These are phyloP conservation scores for Lophius piscatorius DNA, from an alignment of 2,113 vertebrate species.

Conservation along the genomic window DNA sequence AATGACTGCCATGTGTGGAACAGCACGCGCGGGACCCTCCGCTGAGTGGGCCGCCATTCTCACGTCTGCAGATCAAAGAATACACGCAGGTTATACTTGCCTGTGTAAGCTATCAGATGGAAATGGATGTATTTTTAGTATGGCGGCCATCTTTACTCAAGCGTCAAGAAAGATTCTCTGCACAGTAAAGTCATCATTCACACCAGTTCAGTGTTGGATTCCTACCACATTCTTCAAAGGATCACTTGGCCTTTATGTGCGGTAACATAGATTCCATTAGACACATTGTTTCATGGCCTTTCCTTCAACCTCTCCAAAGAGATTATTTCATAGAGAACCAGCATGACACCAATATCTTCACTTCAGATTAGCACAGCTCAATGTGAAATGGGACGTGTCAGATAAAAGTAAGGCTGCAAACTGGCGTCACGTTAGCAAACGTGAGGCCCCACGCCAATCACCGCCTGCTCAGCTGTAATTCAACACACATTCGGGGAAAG, in stretches of 20 bases:
- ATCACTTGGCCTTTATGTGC: conserved; percentile 27
- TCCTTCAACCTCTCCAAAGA: conserved; percentile 7
- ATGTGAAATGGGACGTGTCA: conserved; percentile 55
- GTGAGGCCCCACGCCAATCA: conserved; percentile 8
- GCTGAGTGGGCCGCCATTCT: conserved; percentile 11
- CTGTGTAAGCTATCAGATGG: conserved; percentile 9
- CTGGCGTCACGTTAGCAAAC: conserved; percentile 21
- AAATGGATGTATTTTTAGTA: conserved; percentile 1
- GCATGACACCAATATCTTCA: conserved; percentile 43
- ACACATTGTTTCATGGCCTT: conserved; percentile 21
- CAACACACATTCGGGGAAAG: conserved; percentile 23
- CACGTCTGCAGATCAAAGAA: conserved; percentile 30
- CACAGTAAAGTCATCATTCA: neutral
- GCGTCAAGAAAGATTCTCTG: neutral
- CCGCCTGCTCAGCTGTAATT: conserved; percentile 15
- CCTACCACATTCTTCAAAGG: neutral
- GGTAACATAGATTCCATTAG: conserved; percentile 4
- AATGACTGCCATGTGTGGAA: conserved; percentile 60
- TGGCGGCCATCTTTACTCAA: neutral
- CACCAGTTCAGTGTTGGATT: neutral
- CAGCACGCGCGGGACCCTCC: conserved; percentile 17
- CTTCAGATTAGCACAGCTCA: conserved; percentile 16
- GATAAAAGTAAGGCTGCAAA: conserved; percentile 35
- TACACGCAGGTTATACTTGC: neutral
- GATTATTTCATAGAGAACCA: conserved; percentile 15